Evolutionary conservation across 2,888 invertebrate species (phyloP).

Genomic region (Zeuzera pyrina): DNA sequence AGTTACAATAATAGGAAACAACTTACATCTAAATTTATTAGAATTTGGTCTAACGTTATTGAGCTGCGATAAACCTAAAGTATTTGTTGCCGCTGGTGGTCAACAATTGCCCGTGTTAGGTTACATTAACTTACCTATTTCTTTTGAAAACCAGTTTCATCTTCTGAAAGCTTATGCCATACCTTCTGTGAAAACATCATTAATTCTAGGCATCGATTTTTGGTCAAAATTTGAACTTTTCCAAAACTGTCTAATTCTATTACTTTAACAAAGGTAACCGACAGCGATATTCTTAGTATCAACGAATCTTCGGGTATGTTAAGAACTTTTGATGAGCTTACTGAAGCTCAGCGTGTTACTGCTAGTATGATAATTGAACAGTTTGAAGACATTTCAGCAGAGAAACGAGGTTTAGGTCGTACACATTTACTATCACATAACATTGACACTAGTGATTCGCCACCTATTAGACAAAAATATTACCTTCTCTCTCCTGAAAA

Average conservation of each 20-base stretch:
- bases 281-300: background rate
- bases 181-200: too few species aligned
- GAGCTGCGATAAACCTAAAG: background rate
- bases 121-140: constrained; percentile 9
- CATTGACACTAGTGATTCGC: constrained; percentile 20
- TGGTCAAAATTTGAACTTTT: constrained; percentile 3
- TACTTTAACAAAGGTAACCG: background rate
- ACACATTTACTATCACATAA: constrained; percentile 12
- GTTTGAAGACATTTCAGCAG: constrained; percentile 15
- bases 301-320: too few species aligned
- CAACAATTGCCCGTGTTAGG: constrained; percentile 6
- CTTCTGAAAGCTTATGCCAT: constrained; percentile 12
- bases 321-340: too few species aligned
- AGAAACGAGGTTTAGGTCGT: constrained; percentile 14
- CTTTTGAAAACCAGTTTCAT: constrained; percentile 9
- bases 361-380: constrained; percentile 10
- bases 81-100: constrained; percentile 2
- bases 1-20: constrained; percentile 1
- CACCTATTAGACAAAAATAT: constrained; percentile 19
- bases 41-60: background rate
- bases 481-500: constrained; percentile 6
- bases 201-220: constrained; percentile 16
- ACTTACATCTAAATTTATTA: background rate
- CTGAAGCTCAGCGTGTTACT: background rate
- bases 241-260: background rate